Percentiles rank a stretch among this genome's conserved stretches.
Evolutionary conservation across 2,113 vertebrate genomes (phyloP).

Genomic region (Odontesthes bonariensis): DNA sequence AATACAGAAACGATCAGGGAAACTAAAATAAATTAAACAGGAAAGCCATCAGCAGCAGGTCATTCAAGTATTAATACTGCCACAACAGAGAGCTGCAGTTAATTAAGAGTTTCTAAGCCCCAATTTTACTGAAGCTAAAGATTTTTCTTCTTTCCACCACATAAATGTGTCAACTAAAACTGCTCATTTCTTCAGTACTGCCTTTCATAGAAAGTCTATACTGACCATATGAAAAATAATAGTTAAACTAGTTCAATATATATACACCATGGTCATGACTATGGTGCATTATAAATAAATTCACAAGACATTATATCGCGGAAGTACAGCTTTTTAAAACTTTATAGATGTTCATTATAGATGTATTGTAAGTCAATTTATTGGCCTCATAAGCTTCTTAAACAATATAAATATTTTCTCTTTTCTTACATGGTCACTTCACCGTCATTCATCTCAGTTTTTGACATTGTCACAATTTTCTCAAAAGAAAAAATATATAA

Average conservation of each 20-base stretch:
- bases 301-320: too few species aligned
- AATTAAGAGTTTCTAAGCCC: not conserved
- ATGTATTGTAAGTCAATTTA: too few species aligned
- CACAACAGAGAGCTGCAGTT: not conserved
- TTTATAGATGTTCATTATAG: too few species aligned
- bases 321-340: too few species aligned
- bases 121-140: not conserved
- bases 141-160: not conserved
- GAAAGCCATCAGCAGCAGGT: not conserved
- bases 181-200: too few species aligned
- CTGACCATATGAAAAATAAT: not conserved
- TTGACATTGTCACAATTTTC: conserved; percentile 7
- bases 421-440: not conserved
- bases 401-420: not conserved
- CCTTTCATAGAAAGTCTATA: not conserved
- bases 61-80: not conserved
- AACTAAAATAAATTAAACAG: not conserved
- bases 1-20: not conserved
- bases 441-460: not conserved
- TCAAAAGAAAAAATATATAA: conserved; percentile 2
- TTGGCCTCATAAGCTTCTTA: not conserved
- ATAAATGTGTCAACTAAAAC: not conserved
- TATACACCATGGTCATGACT: not conserved
- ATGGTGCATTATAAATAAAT: too few species aligned
- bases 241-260: not conserved